Base-by-base conservation (phyloP, 2,113 vertebrate genomes). In the Speoplatyrhinus poulsoni region DNA sequence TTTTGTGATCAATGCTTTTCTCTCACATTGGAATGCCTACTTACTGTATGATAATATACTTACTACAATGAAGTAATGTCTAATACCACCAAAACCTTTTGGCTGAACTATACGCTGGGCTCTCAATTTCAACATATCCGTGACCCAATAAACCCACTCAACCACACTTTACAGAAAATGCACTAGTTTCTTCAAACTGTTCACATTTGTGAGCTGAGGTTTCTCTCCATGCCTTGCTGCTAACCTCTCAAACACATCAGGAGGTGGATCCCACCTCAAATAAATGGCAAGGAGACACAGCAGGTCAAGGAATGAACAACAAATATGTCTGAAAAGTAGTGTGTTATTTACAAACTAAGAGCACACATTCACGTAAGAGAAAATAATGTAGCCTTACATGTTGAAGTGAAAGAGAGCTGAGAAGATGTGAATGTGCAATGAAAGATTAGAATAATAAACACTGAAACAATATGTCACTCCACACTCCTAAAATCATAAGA, bases 51-150 rank as follows among this genome's bases (percentile, higher is more conserved):
- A 74, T 33, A 78, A 26, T 84, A 83, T 78, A 77, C 75, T 74
- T 78, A 83, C 88, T 76, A 75, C 19, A 48, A 73, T 89, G 80
- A 88, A 85, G 82, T 82, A 65, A 86, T 83, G 84, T 86, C 85
- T 86, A 85, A 88, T 83, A 64, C 79, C 81, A 83, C 77, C 80
- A 75, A 85, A 84, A 81, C 49, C 67, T 62, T 79, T 68, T 65
- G 81, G 69, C 80, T 60, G 61, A 70, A 80, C 60, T 64, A 54
- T 74, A 60, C 7, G 13, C 16, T 9, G 55, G 55, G 55, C 75
- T 65, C 69, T 78, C 26, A 13, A 52, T 82, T 70, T 82, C 76
- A 69, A 63, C 65, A 9, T 85, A 77, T 87, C 84, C 49, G 49
- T 86, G 81, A 81, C 77, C 77, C 76, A 70, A 53, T 80, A 89